Conservation (phyloP, 2,888 invertebrate genomes). For the Omphaloscelis lunosa region DNA sequence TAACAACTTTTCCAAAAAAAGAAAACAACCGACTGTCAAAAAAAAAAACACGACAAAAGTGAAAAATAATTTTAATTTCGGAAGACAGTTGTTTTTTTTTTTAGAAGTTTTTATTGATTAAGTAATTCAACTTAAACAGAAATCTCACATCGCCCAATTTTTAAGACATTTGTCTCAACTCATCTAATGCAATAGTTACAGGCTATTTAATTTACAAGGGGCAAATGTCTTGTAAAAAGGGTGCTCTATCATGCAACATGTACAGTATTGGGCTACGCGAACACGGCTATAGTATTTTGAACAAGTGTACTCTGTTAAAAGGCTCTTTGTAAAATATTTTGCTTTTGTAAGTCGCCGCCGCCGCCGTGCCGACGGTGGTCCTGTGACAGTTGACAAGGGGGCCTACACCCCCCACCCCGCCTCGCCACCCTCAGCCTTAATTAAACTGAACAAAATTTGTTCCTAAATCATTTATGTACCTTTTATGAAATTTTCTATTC, state of each 20-base stretch:
- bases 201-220: background rate
- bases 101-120: background rate
- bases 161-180: background rate
- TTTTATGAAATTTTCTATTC: slow-evolving; percentile 63
- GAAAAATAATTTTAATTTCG: too few species aligned
- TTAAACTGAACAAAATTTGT: slow-evolving; percentile 62
- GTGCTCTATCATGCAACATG: background rate
- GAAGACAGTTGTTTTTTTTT: too few species aligned
- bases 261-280: background rate
- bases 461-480: slow-evolving; percentile 57
- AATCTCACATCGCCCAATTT: background rate
- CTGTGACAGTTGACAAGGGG: slow-evolving; percentile 52
- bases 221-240: background rate
- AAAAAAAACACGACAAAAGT: too few species aligned
- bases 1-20: too few species aligned
- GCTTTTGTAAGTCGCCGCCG: slow-evolving; percentile 58
- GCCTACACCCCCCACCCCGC: background rate
- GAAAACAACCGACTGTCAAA: too few species aligned
- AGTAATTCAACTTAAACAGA: background rate
- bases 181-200: background rate
- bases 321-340: slow-evolving; percentile 67
- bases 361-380: slow-evolving; percentile 21
- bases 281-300: slow-evolving; percentile 43
- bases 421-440: slow-evolving; percentile 44
- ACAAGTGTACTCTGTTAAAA: slow-evolving; percentile 55